Base-by-base conservation (phyloP, 2,888 invertebrate genomes). In the Leptura quadrifasciata region DNA sequence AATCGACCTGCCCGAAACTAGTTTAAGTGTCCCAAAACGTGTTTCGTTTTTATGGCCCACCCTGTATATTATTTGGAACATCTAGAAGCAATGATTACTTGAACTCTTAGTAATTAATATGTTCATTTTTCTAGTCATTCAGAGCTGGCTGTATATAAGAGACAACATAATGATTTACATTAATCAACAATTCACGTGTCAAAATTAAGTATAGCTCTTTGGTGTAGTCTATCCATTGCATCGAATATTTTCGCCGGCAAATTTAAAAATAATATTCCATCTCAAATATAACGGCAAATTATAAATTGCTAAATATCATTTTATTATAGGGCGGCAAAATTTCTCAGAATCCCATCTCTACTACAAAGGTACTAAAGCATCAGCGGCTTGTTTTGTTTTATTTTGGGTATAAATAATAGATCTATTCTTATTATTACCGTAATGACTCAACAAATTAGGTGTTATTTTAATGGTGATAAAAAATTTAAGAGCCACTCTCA, bases 231-330 rank as follows among this genome's bases (percentile, higher is more conserved):
- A 47, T 47, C 15, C 17, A 47, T 15, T n/a, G 4, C 15, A 47
- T n/a, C 47, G 47, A 47, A 47, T 47, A 57, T 21, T 21, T 57
- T 57, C 57, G 57, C 27, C 55, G 18, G 47, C 21, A 67, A 67
- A 21, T 67, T 67, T n/a, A 17, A 55, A 31, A 68, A 68, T 65
- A 65, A 47, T 39, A 24, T 68, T 2, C 57, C 20, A 18, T n/a
- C 57, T 55, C 17, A 55, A 67, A 68, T 17, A 27, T 68, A 55
- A 31, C 54, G 10, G 31, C 6, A 31, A 31, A 68, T 57, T 68
- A 31, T 57, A 54, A 68, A 52, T 68, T 27, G 17, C 35, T 10
- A 24, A 65, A 18, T 24, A 63, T 39, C 21, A 20, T 17, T 63
- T 63, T 63, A 63, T 63, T 63, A 63, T 35, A 39, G 63, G 39